Evolutionary conservation across 2,797 vertebrate species (phyloP).

Genomic region (Lepus townsendii): DNA sequence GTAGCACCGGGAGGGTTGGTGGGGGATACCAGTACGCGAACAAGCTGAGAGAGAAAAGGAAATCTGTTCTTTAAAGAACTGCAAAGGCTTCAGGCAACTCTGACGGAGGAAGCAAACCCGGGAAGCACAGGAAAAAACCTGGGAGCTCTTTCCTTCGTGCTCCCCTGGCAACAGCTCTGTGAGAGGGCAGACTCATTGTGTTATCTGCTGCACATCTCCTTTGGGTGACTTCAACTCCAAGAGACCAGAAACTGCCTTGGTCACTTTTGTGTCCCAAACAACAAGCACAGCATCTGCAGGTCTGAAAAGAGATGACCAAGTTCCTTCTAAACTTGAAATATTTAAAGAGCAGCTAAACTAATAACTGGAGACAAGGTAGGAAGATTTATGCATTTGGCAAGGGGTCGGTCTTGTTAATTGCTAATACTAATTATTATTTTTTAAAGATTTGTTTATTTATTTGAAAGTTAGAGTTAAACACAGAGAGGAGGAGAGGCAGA

Average conservation of each 20-base stretch:
- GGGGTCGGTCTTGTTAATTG: background rate
- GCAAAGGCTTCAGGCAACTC: background rate
- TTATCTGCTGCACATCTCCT: background rate
- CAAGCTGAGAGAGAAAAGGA: slow-evolving; percentile 89
- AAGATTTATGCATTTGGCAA: background rate
- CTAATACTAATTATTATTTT: slow-evolving; percentile 3
- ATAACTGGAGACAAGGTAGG: background rate
- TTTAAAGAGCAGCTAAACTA: slow-evolving; percentile 42
- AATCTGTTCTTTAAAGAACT: slow-evolving; percentile 25
- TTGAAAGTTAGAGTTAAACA: too few relatives aligned
- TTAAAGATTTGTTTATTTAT: too few relatives aligned
- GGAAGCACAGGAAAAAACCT: background rate
- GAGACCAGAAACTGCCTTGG: background rate
- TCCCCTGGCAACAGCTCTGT: background rate
- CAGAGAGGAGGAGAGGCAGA: too few relatives aligned
- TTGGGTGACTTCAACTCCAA: background rate
- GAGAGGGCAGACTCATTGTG: background rate
- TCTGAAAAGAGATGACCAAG: slow-evolving; percentile 12
- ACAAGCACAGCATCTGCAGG: background rate
- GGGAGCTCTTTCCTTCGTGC: background rate
- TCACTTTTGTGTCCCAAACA: slow-evolving; percentile 33
- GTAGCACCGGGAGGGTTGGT: slow-evolving; percentile 97
- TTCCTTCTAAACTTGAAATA: background rate
- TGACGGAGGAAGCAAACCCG: background rate
- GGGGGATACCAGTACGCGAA: slow-evolving; percentile 97